Conservation (phyloP, 2,888 invertebrate species). For the Lamellibrachia satsuma region DNA sequence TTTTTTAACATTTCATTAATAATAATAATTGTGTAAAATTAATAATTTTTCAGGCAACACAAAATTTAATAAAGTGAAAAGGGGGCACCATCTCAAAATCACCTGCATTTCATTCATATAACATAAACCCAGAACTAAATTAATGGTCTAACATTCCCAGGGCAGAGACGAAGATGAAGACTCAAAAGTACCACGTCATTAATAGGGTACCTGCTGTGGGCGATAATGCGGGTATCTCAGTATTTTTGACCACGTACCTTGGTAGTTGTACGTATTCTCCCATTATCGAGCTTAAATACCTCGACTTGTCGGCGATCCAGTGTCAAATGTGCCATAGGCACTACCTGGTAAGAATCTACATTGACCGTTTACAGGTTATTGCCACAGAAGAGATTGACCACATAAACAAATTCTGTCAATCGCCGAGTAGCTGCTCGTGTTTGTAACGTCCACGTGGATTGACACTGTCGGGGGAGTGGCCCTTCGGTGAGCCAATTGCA, state of each 20-base stretch:
- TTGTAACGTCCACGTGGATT: conserved; percentile 2
- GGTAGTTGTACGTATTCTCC: conserved; percentile 17
- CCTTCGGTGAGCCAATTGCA: not conserved
- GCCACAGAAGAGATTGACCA: not conserved
- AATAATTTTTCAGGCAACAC: too few species aligned
- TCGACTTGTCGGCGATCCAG: not conserved
- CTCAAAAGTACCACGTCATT: too few species aligned
- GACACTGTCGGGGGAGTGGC: not conserved
- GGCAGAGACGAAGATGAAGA: too few species aligned
- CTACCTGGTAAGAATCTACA: not conserved
- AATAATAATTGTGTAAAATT: too few species aligned
- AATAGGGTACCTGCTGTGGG: not conserved
- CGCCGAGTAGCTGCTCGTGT: not conserved
- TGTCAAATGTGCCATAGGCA: not conserved
- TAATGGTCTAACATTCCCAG: too few species aligned
- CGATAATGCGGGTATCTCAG: not conserved
- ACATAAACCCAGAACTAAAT: too few species aligned
- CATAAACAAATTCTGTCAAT: not conserved
- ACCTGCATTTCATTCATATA: too few species aligned
- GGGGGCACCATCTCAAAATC: too few species aligned
- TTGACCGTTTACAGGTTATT: not conserved
- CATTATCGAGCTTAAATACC: not conserved
- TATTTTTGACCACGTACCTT: not conserved
- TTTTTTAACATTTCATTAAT: too few species aligned
- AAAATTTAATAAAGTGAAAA: too few species aligned